phyloP scores from a whole-genome alignment of 2,113 vertebrate genomes.

The Indicator indicator region DNA sequence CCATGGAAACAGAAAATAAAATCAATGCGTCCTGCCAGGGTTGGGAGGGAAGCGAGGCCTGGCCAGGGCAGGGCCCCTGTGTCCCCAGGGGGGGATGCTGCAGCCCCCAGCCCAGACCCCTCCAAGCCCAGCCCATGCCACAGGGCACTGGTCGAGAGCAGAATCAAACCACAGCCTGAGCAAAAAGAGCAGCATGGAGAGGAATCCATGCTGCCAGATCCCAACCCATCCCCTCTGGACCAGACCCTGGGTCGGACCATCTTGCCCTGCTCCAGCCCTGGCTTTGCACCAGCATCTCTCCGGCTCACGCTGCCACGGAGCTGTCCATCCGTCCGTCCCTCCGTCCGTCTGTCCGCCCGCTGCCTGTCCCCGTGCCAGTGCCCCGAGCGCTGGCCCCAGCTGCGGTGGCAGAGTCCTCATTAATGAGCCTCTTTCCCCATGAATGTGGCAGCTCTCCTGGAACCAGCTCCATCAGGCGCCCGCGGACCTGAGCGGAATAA shows the following conservation, averaged over 20 bases:
- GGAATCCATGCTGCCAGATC: accelerated
- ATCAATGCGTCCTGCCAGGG: constrained; percentile 21
- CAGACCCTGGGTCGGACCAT: accelerated
- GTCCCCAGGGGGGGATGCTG: accelerated
- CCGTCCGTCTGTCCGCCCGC: background rate
- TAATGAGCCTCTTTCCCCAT: background rate
- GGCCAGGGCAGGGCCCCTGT: background rate
- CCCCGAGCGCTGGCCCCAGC: constrained; percentile 50
- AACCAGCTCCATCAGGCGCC: constrained; percentile 6
- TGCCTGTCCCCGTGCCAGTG: background rate
- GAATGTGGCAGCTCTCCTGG: constrained; percentile 63
- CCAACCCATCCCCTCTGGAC: background rate
- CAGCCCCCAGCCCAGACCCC: background rate
- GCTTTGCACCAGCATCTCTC: accelerated
- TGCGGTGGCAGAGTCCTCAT: constrained; percentile 34
- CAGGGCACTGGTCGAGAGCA: accelerated
- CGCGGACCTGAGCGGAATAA: constrained; percentile 53
- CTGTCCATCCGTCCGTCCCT: accelerated
- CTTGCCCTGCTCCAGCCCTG: background rate
- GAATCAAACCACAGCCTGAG: accelerated
- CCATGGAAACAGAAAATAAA: constrained; percentile 64
- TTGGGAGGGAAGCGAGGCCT: background rate
- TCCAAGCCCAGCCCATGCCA: accelerated
- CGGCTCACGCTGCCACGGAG: accelerated
- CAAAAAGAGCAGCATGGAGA: accelerated